Base-by-base conservation (phyloP, 1,140 invertebrate species). In the Medauroidea extradentata region DNA sequence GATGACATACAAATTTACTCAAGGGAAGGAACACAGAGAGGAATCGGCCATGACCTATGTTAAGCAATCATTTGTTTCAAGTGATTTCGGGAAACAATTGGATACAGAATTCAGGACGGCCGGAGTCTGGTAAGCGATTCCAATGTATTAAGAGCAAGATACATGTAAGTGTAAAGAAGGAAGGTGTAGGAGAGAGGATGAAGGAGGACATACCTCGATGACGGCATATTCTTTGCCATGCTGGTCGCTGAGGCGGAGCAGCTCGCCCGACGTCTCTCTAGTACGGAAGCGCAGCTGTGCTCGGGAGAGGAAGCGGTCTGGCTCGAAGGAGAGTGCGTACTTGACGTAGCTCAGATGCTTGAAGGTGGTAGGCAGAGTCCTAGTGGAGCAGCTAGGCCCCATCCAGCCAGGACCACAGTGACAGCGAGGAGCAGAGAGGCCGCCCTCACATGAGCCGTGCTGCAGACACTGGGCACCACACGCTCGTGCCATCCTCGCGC, bases 221-320 rank as follows among this genome's bases (percentile, higher is more conserved):
- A 96, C 94, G 9, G 91, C 93, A 71, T 96, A 97, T 76, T 98
- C 94, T 34, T 94, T 78, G 71, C 94, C 94, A 69, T 96, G 93
- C 71, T 96, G 93, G 74, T 96, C 93, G 63, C 91, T 92, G 1
- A 95, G 91, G 54, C 93, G 79, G 72, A 96, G 95, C 3, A 96
- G 76, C 79, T 96, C 93, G 1, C 94, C 95, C 65, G 93, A 87
- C 48, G 87, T 86, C 72, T 98, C 93, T 23, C 96, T 81, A 0
- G 96, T 98, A 63, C 96, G 81, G 76, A 98, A 98, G 58, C 91
- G 78, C 29, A 98, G 72, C 71, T 97, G 94, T 57, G 98, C 85
- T 70, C 94, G 90, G 0, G 93, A 96, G 14, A 87, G 89, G 68
- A 93, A 97, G 53, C 90, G 82, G 69, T 96, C 91, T 1, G 93